Conservation (phyloP, 2,113 vertebrate genomes). For the Paraplagusia blochii region DNA sequence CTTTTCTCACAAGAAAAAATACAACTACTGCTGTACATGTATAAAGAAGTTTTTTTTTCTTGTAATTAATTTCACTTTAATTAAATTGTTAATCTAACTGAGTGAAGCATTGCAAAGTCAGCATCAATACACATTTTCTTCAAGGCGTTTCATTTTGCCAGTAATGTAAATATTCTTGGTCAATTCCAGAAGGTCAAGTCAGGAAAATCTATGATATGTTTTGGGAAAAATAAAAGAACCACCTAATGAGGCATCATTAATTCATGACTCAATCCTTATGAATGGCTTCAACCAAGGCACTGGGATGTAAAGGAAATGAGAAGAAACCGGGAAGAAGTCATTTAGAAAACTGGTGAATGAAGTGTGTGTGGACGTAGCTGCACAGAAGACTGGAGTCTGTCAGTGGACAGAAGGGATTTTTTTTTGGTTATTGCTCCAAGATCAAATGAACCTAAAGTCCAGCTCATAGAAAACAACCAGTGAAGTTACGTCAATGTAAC, state of each 20-base stretch:
- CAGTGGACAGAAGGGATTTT: conserved; percentile 19
- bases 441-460: conserved; percentile 17
- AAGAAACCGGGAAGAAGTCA: conserved; percentile 18
- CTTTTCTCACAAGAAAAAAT: no score
- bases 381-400: conserved; percentile 27
- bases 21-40: no score
- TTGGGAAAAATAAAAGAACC: not conserved
- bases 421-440: conserved; percentile 33
- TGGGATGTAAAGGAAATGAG: conserved; percentile 21
- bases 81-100: no score
- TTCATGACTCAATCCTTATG: conserved; percentile 9
- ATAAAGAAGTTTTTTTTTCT: no score
- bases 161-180: conserved; percentile 29
- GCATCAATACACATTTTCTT: conserved; percentile 20
- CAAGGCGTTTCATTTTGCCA: conserved; percentile 12
- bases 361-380: conserved; percentile 5
- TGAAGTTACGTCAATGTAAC: not conserved
- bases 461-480: not conserved
- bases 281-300: conserved; percentile 36
- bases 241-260: not conserved
- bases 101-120: conserved; percentile 6
- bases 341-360: conserved; percentile 5
- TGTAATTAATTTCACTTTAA: no score
- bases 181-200: conserved; percentile 16
- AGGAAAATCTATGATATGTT: not conserved